phyloP scores from a whole-genome alignment of 1,140 invertebrate species.

The Drosophila ananassae region DNA sequence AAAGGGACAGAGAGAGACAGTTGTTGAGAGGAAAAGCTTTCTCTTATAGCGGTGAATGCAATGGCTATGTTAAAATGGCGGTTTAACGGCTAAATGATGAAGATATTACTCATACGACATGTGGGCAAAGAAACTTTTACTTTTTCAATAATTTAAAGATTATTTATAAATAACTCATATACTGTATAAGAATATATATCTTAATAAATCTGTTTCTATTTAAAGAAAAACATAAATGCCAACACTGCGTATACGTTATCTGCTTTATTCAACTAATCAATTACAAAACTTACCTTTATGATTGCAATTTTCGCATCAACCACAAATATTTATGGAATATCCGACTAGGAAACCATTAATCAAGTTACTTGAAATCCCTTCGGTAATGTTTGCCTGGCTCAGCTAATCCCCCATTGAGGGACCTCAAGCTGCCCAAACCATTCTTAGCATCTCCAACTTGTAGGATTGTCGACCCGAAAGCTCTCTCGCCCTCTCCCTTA shows the following conservation, averaged over 20 bases:
- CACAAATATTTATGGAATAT: slow-evolving; percentile 1
- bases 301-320: not conserved
- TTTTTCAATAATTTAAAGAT: not conserved
- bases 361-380: slow-evolving; percentile 9
- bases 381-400: slow-evolving; percentile 1
- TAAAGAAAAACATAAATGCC: no score
- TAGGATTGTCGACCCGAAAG: slow-evolving; percentile 37
- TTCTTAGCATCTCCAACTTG: slow-evolving; percentile 35
- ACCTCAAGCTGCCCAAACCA: slow-evolving; percentile 17
- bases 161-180: no score
- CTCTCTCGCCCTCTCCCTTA: slow-evolving; percentile 17
- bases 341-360: slow-evolving; percentile 29
- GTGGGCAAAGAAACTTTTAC: not conserved
- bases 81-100: slow-evolving; percentile 4
- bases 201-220: no score
- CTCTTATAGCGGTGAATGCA: slow-evolving; percentile 1
- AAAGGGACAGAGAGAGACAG: slow-evolving; percentile 1
- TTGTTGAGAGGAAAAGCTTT: slow-evolving; percentile 38
- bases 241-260: no score
- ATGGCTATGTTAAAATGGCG: slow-evolving; percentile 10
- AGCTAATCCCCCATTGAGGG: slow-evolving; percentile 15
- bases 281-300: not conserved
- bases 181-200: no score
- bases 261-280: no score
- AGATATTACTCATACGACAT: slow-evolving; percentile 2